Conservation (phyloP, 2,888 invertebrate species). For the Parnassius apollo region DNA sequence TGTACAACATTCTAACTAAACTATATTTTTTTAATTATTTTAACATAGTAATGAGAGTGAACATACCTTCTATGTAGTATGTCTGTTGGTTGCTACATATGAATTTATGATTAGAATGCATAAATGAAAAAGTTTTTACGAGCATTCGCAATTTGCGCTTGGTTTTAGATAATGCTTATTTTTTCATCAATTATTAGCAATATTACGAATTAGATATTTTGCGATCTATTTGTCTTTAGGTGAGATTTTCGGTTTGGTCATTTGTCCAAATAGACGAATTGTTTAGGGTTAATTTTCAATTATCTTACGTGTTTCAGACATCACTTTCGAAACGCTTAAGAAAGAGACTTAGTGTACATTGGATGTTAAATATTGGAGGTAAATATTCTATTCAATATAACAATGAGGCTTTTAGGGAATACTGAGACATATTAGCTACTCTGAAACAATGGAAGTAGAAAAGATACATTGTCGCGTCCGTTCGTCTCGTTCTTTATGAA, state of each 20-base stretch:
- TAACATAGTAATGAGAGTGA: background rate
- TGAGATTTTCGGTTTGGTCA: too few species aligned
- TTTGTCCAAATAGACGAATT: too few species aligned
- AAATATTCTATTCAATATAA: background rate
- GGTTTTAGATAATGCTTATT: background rate
- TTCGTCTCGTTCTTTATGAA: conserved; percentile 49
- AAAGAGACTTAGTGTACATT: background rate
- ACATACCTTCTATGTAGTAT: background rate
- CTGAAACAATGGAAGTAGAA: conserved; percentile 5
- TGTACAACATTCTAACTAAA: too few species aligned
- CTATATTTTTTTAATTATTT: too few species aligned
- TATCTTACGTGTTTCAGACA: too few species aligned
- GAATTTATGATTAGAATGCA: conserved; percentile 11
- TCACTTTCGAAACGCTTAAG: too few species aligned
- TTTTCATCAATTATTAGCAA: too few species aligned
- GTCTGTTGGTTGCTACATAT: conserved; percentile 6
- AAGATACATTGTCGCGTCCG: conserved; percentile 47
- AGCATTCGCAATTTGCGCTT: background rate
- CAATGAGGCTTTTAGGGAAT: background rate
- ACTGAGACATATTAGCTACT: conserved; percentile 2
- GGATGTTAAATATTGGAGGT: background rate
- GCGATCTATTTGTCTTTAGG: too few species aligned
- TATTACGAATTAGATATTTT: too few species aligned
- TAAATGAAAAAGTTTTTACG: conserved; percentile 2
- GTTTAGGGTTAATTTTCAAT: too few species aligned